Evolutionary conservation across 2,797 vertebrate genomes (phyloP), one percentile per base, ranked within the genome.

Genomic region (Falco columbarius): DNA sequence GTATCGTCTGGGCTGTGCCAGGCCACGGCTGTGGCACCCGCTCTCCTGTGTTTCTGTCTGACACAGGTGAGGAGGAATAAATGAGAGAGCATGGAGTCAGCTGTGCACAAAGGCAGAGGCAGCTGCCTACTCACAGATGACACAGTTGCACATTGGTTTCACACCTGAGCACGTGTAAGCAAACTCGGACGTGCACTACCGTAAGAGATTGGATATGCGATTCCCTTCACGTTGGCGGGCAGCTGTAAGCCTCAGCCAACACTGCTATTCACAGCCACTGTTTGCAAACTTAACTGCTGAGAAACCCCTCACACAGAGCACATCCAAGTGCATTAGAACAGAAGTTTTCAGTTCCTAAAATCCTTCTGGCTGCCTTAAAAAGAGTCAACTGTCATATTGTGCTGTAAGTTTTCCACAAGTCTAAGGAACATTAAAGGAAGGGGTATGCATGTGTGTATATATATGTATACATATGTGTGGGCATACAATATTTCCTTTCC

Each of bases 381-480:
- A 55, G 32, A 72, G 42, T 17, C 12, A 47, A 42, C 47, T 26
- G 7, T 34, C 30, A 38, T 24, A 56, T 6, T 26, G 14, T 54
- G 34, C 55, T 86, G 12, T 13, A 86, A 72, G 76, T 86, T 81
- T 61, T 72, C 34, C 21, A 59, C 1, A 1, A 86, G 19, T 42
- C 47, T 40, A 58, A 67, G 19, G 22, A 52, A 59, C 40, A 29
- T 49, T 58, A 88, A 72, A 62, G n/a, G 15, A 86, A 70, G 14
- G 5, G 13, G 30, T 6, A 23, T 4, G 12, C 26, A 4, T 12
- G 9, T 19, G 4, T 27, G 2, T 40, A 6, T 14, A 10, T 20
- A 4, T 12, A 9, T 19, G 4, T 27, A 1, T 40, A 6, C 12
- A 10, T 20, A 6, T 9, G 2, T 8, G 15, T 18, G 16, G 18